phyloP scores from a whole-genome alignment of 2,888 invertebrate species.

The Zaprionus lineosus region DNA sequence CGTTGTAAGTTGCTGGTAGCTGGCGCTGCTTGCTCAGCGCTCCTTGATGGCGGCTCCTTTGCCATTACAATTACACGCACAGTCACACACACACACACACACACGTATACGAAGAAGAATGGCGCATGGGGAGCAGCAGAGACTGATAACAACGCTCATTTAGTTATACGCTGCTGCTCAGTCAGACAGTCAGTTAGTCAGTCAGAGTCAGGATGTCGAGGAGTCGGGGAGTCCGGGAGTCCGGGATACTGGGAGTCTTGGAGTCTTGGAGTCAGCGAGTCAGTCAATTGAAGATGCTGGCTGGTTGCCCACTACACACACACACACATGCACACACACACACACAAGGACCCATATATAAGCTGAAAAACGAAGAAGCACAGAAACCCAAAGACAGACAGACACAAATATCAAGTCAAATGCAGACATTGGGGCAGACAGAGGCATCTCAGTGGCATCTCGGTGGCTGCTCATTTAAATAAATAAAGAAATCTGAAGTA shows the following conservation, averaged over 20 bases:
- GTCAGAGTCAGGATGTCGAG: conserved; percentile 53
- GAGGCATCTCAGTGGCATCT: conserved; percentile 54
- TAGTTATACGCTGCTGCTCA: conserved; percentile 62
- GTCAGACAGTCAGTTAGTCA: conserved; percentile 43
- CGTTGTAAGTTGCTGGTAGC: conserved; percentile 45
- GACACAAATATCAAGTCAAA: conserved; percentile 36
- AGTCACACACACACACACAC: conserved; percentile 53
- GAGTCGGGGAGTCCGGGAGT: conserved; percentile 74
- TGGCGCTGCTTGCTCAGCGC: conserved; percentile 60
- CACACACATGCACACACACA: conserved; percentile 16
- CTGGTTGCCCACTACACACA: conserved; percentile 39
- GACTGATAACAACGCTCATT: conserved; percentile 73
- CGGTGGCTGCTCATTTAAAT: conserved; percentile 77
- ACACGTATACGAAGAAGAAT: conserved; percentile 16
- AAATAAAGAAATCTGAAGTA: conserved; percentile 79
- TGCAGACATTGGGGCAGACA: conserved; percentile 40
- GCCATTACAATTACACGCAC: conserved; percentile 70
- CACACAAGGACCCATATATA: conserved; percentile 9
- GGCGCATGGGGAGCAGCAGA: conserved; percentile 44
- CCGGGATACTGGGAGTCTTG: too few relatives aligned
- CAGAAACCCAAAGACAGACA: not conserved
- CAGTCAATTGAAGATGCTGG: conserved; percentile 73
- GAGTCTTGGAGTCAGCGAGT: conserved; percentile 49
- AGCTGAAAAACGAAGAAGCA: not conserved
- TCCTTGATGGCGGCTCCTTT: conserved; percentile 38